These are phyloP conservation scores for Dascyllus trimaculatus DNA, from an alignment of 2,113 vertebrate genomes.

Conservation along the genomic window DNA sequence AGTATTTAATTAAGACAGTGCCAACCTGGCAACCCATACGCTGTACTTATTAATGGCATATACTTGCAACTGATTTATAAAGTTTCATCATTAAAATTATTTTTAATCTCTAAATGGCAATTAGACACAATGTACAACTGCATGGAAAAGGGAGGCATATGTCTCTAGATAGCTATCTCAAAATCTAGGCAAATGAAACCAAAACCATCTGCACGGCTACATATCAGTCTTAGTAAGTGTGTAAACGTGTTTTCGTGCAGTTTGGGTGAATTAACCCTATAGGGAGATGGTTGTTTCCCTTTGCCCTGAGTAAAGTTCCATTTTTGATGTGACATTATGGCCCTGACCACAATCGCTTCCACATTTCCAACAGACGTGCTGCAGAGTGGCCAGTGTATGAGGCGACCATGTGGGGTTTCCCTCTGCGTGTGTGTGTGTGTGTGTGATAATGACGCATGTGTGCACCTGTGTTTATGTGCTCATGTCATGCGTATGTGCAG, in stretches of 20 bases:
- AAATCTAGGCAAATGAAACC: too few species aligned
- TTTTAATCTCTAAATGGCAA: too few species aligned
- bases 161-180: too few species aligned
- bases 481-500: not conserved
- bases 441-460: constrained; percentile 6
- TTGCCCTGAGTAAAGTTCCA: constrained; percentile 26
- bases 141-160: too few species aligned
- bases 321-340: not conserved
- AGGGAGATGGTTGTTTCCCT: constrained; percentile 18
- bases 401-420: constrained; percentile 24
- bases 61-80: not conserved
- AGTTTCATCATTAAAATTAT: not conserved
- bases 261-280: constrained; percentile 16
- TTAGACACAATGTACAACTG: too few species aligned
- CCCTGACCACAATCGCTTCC: constrained; percentile 60
- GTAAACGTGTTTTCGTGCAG: not conserved
- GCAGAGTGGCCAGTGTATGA: not conserved
- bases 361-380: constrained; percentile 44
- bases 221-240: too few species aligned
- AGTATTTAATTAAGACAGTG: too few species aligned
- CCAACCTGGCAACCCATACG: too few species aligned
- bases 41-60: not conserved
- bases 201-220: too few species aligned
- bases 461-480: constrained; percentile 4
- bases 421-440: not conserved